These are phyloP conservation scores for Lingula anatina DNA, from an alignment of 2,888 invertebrate genomes.

Conservation along the genomic window DNA sequence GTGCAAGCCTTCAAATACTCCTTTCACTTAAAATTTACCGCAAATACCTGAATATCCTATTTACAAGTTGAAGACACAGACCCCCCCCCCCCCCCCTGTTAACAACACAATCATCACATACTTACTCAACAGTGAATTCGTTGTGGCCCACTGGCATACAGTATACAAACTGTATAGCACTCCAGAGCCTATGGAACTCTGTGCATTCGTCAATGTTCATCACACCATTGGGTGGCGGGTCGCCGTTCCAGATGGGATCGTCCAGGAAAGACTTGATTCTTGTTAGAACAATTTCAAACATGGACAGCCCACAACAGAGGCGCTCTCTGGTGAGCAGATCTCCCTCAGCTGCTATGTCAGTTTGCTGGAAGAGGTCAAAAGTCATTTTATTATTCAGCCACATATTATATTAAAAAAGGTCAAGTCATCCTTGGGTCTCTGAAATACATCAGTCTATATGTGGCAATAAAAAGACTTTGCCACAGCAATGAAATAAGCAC, in stretches of 20 bases:
- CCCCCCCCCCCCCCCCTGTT: too few species aligned
- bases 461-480: too few species aligned
- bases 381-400: too few species aligned
- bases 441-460: too few species aligned
- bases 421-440: too few species aligned
- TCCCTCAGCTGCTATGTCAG: constrained; percentile 87
- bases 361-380: constrained; percentile 66
- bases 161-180: constrained; percentile 95
- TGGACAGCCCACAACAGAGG: constrained; percentile 93
- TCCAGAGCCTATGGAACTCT: constrained; percentile 94
- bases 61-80: too few species aligned
- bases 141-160: constrained; percentile 94
- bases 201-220: constrained; percentile 94
- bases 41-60: too few species aligned
- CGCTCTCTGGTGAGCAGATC: constrained; percentile 94
- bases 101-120: constrained; percentile 23
- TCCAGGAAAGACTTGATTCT: constrained; percentile 75
- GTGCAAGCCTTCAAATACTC: too few species aligned
- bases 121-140: constrained; percentile 93
- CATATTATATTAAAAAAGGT: too few species aligned
- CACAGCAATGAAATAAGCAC: too few species aligned
- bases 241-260: constrained; percentile 73
- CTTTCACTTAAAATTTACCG: too few species aligned
- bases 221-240: constrained; percentile 79
- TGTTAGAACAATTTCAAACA: constrained; percentile 90